These are phyloP conservation scores for Heteromormyrus szaboi DNA, from an alignment of 2,797 vertebrate species.

Conservation along the genomic window DNA sequence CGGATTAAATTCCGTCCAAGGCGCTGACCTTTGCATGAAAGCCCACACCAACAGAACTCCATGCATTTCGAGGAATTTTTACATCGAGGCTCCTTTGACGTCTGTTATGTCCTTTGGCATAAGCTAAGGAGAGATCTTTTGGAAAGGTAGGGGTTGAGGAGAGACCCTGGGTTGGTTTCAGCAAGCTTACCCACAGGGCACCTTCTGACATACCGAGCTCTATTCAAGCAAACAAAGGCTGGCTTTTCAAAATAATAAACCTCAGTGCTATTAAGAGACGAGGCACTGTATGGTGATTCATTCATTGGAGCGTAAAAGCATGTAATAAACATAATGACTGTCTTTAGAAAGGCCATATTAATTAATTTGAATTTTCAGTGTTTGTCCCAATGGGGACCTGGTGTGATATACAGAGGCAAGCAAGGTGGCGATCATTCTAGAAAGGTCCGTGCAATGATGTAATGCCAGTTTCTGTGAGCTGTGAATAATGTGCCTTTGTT, in stretches of 20 bases:
- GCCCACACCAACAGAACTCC: not conserved
- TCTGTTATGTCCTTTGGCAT: not conserved
- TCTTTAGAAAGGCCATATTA: not conserved
- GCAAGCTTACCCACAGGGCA: constrained; percentile 46
- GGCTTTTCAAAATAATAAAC: not conserved
- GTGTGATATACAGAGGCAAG: constrained; percentile 34
- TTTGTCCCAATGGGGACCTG: not conserved
- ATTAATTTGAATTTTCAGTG: not conserved
- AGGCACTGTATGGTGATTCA: not conserved
- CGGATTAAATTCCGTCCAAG: not conserved
- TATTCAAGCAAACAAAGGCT: constrained; percentile 5
- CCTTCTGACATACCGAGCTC: constrained; percentile 28
- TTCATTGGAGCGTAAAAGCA: not conserved
- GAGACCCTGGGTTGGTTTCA: constrained; percentile 43
- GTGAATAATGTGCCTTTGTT: constrained; percentile 60
- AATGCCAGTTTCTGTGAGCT: constrained; percentile 50
- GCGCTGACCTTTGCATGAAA: not conserved
- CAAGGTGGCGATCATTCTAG: constrained; percentile 50
- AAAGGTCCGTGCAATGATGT: constrained; percentile 53
- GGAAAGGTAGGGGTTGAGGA: constrained; percentile 31
- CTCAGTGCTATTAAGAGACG: not conserved
- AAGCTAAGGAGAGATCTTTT: constrained; percentile 33
- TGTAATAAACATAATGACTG: not conserved
- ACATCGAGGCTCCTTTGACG: not conserved
- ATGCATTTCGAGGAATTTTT: not conserved